Evolutionary conservation across 2,113 vertebrate species (phyloP).

Genomic region (Lynx canadensis): DNA sequence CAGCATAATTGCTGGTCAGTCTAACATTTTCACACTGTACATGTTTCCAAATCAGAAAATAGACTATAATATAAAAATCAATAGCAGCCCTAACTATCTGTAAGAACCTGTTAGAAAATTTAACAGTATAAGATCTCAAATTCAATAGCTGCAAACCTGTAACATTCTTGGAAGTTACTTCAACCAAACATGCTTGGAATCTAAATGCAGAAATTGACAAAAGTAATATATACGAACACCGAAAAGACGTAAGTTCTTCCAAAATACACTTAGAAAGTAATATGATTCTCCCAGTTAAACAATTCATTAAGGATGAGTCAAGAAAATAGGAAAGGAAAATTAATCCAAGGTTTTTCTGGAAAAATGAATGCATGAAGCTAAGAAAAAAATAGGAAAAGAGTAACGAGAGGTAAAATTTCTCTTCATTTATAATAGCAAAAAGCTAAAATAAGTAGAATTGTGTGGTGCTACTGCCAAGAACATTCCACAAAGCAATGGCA

Average conservation of each 20-base stretch:
- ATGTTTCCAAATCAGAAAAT: conserved; percentile 53
- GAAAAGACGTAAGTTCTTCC: not conserved
- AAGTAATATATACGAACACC: not conserved
- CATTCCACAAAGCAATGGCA: not conserved
- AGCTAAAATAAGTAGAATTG: not conserved
- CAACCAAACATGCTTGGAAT: not conserved
- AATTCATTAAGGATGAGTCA: not conserved
- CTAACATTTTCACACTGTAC: not conserved
- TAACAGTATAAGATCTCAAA: not conserved
- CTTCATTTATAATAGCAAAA: not conserved
- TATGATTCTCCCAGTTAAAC: not conserved
- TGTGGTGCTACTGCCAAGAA: not conserved
- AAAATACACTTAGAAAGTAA: not conserved
- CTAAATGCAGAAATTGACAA: not conserved
- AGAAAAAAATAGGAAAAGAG: not conserved
- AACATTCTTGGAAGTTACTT: not conserved
- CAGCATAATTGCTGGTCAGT: conserved; percentile 10
- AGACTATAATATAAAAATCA: conserved; percentile 38
- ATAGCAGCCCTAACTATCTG: not conserved
- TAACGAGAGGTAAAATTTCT: not conserved
- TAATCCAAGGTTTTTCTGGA: not conserved
- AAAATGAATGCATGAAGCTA: not conserved
- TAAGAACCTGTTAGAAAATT: not conserved
- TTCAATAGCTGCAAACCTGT: not conserved
- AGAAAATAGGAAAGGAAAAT: not conserved